Percentiles rank a stretch among this genome's conserved stretches.
Evolutionary conservation across 2,113 vertebrate genomes (phyloP).

Genomic region (Salvelinus fontinalis): DNA sequence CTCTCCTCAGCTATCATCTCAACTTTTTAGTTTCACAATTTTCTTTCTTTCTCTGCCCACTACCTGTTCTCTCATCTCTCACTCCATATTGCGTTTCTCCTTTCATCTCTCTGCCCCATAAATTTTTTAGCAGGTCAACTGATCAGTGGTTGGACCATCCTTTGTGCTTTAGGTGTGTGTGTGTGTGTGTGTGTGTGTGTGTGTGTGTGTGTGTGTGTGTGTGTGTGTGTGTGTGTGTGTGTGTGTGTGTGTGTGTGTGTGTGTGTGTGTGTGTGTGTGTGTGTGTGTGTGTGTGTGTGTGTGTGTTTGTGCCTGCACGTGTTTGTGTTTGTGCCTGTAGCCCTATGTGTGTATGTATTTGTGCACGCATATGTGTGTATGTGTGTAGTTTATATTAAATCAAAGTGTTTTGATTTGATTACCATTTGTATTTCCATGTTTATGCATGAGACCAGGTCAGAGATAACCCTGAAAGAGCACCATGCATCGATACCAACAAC

Average conservation of each 20-base stretch:
- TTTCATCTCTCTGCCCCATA: conserved; percentile 58
- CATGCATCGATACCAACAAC: too few relatives aligned
- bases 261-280: too few relatives aligned
- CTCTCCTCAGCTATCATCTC: conserved; percentile 5
- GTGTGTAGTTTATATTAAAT: background rate
- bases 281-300: too few relatives aligned
- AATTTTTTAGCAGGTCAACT: conserved; percentile 66
- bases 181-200: too few relatives aligned
- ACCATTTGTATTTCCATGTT: conserved; percentile 43
- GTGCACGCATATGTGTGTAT: background rate
- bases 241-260: too few relatives aligned
- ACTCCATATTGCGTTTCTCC: conserved; percentile 52
- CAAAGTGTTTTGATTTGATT: too few relatives aligned
- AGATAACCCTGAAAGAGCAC: conserved; percentile 7
- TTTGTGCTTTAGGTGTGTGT: background rate
- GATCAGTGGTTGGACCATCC: conserved; percentile 28
- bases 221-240: too few relatives aligned
- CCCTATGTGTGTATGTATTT: too few relatives aligned
- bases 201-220: too few relatives aligned
- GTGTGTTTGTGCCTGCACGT: too few relatives aligned
- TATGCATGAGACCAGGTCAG: conserved; percentile 51
- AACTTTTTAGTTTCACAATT: background rate
- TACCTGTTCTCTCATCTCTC: conserved; percentile 8
- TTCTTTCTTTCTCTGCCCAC: background rate
- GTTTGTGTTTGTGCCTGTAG: too few relatives aligned